Percentiles rank a stretch among this genome's conserved stretches.
These are phyloP conservation scores for Oreortyx pictus DNA, from an alignment of 2,797 vertebrate genomes.

Conservation along the genomic window DNA sequence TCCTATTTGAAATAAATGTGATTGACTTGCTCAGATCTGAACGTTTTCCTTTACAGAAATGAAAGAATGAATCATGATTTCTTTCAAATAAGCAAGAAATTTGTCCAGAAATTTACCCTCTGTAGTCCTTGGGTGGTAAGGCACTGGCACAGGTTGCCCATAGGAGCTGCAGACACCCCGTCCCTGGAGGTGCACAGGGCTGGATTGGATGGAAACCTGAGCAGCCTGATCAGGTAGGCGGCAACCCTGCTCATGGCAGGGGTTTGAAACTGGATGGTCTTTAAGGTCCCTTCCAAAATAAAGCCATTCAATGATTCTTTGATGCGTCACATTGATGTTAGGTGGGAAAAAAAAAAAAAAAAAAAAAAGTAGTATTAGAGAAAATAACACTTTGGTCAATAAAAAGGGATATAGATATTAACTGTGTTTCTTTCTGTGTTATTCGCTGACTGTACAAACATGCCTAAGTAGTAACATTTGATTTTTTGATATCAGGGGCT, in stretches of 20 bases:
- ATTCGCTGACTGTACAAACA: not conserved
- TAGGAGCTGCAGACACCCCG: too few species aligned
- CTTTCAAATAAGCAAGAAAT: not conserved
- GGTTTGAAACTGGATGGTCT: too few species aligned
- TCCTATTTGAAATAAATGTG: not conserved
- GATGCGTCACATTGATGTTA: not conserved
- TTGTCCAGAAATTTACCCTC: too few species aligned
- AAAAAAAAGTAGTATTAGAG: too few species aligned
- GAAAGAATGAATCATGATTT: not conserved
- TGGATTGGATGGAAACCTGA: too few species aligned
- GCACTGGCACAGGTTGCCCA: too few species aligned
- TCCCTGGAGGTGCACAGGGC: too few species aligned
- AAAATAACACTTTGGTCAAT: not conserved
- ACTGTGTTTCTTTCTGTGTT: not conserved
- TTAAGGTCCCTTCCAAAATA: too few species aligned
- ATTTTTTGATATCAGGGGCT: not conserved
- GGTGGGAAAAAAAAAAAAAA: not conserved
- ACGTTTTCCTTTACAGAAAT: not conserved
- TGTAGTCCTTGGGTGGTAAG: too few species aligned
- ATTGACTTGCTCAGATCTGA: not conserved
- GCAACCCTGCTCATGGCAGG: too few species aligned
- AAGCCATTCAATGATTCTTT: too few species aligned
- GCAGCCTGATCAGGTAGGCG: too few species aligned
- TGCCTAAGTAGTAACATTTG: not conserved
- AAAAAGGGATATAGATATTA: not conserved